phyloP scores from a whole-genome alignment of 2,113 vertebrate genomes.

The Bubo blakistoni region DNA sequence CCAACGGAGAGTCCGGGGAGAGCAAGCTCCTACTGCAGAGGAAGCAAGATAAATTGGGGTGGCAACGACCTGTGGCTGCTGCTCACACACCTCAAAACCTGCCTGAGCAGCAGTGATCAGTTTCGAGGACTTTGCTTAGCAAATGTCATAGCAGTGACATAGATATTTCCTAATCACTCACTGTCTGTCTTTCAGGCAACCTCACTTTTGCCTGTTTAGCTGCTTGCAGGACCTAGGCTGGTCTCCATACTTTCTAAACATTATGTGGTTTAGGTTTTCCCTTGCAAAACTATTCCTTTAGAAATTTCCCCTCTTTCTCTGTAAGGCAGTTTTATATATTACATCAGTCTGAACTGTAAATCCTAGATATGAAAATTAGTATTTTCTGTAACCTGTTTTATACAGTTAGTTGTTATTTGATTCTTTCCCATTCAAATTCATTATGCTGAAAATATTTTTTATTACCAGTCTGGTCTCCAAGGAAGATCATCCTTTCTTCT shows the following conservation, averaged over 20 bases:
- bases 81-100: neutral
- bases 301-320: neutral
- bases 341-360: neutral
- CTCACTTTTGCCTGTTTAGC: neutral
- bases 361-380: neutral
- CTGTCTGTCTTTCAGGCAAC: neutral
- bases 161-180: neutral
- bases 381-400: neutral
- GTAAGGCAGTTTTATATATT: neutral
- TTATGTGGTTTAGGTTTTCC: neutral
- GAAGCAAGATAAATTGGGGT: neutral
- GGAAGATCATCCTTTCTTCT: neutral
- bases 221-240: neutral
- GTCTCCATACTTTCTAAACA: neutral
- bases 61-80: neutral
- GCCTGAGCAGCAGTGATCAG: neutral
- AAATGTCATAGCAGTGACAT: neutral
- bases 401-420: neutral
- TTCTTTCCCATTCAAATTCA: neutral
- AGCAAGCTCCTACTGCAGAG: neutral
- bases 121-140: neutral
- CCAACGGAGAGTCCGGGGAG: neutral
- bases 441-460: neutral
- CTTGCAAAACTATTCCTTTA: neutral
- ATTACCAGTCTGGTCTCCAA: neutral